Evolutionary conservation across 2,888 invertebrate species (phyloP).

Genomic region (Gastracanthus pulcherrimus): DNA sequence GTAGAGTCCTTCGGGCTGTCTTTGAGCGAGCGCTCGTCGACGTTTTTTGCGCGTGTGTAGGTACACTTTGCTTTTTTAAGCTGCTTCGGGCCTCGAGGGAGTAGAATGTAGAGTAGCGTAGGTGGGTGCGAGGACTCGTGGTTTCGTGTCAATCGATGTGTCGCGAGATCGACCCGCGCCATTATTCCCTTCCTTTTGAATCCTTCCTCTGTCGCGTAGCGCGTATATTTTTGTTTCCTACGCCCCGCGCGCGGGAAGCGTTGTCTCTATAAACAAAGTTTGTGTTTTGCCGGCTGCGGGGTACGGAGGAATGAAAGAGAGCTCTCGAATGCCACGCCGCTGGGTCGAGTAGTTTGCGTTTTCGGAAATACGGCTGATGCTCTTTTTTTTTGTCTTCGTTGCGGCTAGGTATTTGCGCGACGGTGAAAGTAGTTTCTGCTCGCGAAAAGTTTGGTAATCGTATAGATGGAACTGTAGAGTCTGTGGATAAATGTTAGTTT

Average conservation of each 20-base stretch:
- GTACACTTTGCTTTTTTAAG: constrained; percentile 2
- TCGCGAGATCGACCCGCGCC: neutral
- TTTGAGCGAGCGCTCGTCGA: no score
- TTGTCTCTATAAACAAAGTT: constrained; percentile 8
- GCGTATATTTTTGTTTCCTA: neutral
- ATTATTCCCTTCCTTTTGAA: neutral
- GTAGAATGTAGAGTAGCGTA: no score
- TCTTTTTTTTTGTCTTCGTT: no score
- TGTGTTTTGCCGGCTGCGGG: neutral
- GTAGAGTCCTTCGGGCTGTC: neutral
- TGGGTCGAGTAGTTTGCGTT: neutral
- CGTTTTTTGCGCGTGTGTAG: neutral
- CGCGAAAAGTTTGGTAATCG: no score
- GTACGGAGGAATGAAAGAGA: neutral
- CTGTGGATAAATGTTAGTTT: no score
- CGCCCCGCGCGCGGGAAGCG: neutral
- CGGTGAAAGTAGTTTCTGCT: no score
- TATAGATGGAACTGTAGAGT: no score
- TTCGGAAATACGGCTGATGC: no score
- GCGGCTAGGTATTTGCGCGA: no score
- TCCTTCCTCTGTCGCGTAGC: neutral
- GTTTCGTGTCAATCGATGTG: neutral
- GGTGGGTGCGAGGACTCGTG: neutral
- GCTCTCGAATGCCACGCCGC: neutral
- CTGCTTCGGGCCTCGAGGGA: no score